Evolutionary conservation across 2,888 invertebrate species (phyloP), one percentile per base, ranked within the genome.

Genomic region (Heliconius ismenius): DNA sequence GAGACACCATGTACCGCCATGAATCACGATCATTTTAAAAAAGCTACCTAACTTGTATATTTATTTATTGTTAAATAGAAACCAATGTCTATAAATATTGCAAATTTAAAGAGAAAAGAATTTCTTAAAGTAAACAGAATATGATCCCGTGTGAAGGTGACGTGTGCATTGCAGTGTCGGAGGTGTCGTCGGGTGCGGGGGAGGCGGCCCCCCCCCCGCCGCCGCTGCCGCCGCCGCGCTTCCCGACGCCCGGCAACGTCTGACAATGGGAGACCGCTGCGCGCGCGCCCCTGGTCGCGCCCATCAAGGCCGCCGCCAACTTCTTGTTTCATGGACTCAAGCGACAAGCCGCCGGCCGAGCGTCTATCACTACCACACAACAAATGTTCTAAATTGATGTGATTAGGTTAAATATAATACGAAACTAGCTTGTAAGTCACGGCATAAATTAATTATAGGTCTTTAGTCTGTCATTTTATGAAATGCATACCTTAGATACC

Each of bases 141-240:
- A 54, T n/a, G 21, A 54, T 36, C 54, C 49, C 39, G 39, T 39
- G 13, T 49, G 49, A 3, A 11, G 11, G 11, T 39, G 39, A 13
- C 21, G 72, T 72, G 21, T 69, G 15, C 26, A 28, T 13, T 93
- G 95, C 97, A 96, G 97, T 97, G 92, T 98, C 97, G 92, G 98
- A 98, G 95, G 97, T 96, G 94, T 97, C 97, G 95, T 97, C 97
- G 94, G 94, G 94, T 92, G 95, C 94, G 91, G 97, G 96, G 91
- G 95, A 95, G 91, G 95, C 93, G 87, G 92, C 95, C 87, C 95
- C 97, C 90, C 96, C 97, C 90, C 97, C 97, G 91, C 97, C 97
- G 84, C 97, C 97, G 89, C 96, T 97, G 93, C 97, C 96, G 84
- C 97, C 97, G 84, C 96, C 96, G 89, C 95, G 96, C 88, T 97